Conservation (phyloP, 1,140 invertebrate species). For the Aleiodes sp. region DNA sequence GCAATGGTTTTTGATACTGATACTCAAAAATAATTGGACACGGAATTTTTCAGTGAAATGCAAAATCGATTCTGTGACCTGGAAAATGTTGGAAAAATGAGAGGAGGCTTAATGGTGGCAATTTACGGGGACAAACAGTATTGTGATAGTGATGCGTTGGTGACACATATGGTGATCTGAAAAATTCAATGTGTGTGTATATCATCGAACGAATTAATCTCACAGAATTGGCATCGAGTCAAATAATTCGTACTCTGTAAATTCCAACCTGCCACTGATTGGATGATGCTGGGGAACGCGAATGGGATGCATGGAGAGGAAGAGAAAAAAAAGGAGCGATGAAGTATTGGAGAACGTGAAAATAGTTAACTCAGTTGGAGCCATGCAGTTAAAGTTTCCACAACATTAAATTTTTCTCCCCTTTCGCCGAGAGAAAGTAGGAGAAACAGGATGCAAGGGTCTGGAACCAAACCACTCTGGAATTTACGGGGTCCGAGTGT, state of each 20-base stretch:
- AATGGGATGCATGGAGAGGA: background rate
- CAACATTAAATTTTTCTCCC: background rate
- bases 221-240: background rate
- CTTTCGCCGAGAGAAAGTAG: background rate
- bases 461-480: background rate
- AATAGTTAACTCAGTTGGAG: background rate
- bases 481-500: background rate
- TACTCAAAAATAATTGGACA: too few species aligned
- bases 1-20: too few species aligned
- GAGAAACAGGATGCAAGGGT: background rate
- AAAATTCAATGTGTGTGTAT: background rate
- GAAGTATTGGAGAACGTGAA: background rate
- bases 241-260: background rate
- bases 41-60: too few species aligned
- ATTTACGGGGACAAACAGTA: too few species aligned
- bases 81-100: too few species aligned
- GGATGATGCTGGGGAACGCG: background rate
- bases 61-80: too few species aligned
- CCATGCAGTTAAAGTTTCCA: background rate
- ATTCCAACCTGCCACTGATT: background rate
- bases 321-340: background rate
- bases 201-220: background rate
- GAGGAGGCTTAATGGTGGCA: too few species aligned
- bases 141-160: too few species aligned
- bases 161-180: background rate